Conservation (phyloP, 2,113 vertebrate species). For the Bungarus multicinctus region DNA sequence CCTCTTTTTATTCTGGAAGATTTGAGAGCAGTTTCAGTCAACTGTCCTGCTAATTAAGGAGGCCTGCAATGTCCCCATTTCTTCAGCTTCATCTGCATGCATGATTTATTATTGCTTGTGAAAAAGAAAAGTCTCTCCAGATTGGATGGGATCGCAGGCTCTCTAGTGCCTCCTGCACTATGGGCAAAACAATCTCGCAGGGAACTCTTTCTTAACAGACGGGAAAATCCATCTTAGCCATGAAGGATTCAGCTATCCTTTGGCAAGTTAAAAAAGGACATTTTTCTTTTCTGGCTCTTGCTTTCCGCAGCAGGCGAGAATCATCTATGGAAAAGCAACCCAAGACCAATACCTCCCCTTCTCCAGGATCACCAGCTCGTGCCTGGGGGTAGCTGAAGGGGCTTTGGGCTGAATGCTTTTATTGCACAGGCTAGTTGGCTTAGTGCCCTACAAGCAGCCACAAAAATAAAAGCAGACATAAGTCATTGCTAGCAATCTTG, state of each 20-base stretch:
- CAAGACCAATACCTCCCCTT: not conserved
- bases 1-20: not conserved
- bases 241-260: not conserved
- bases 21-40: not conserved
- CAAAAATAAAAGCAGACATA: not conserved
- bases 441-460: not conserved
- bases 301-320: not conserved
- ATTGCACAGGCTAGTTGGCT: not conserved
- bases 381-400: not conserved
- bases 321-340: not conserved
- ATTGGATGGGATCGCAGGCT: not conserved
- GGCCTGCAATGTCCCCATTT: not conserved
- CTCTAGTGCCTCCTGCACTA: not conserved
- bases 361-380: not conserved
- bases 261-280: not conserved
- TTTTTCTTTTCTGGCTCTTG: not conserved
- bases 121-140: not conserved
- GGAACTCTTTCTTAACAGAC: not conserved
- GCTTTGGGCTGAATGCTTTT: not conserved
- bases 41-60: not conserved
- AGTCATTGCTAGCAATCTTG: constrained; percentile 58
- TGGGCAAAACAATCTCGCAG: not conserved
- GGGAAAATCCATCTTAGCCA: not conserved
- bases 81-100: not conserved
- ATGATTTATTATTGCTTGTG: not conserved